phyloP scores from a whole-genome alignment of 2,888 invertebrate species.

The Andrena praecox region DNA sequence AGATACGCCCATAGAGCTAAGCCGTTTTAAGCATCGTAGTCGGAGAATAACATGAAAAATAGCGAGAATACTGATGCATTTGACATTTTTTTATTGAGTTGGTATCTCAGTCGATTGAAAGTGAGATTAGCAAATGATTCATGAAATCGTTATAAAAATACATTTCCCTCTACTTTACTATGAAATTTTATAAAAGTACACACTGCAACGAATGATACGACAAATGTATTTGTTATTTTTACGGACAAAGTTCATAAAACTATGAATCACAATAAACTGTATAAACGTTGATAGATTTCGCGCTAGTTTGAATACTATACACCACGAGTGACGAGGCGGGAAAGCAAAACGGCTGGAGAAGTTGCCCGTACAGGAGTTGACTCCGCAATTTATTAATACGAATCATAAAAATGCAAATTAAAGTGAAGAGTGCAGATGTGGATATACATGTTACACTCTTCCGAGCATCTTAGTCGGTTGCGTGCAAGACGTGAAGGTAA shows the following conservation, averaged over 20 bases:
- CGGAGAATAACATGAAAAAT: not conserved
- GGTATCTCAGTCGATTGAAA: not conserved
- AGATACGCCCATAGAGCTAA: not conserved
- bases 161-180: too few species aligned
- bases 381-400: not conserved
- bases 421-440: not conserved
- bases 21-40: not conserved
- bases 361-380: not conserved
- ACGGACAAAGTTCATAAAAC: not conserved
- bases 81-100: not conserved
- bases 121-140: not conserved
- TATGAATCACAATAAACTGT: not conserved
- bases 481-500: not conserved
- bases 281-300: not conserved
- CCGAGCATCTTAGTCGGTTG: not conserved
- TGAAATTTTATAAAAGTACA: too few species aligned
- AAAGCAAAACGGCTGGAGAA: not conserved
- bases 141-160: not conserved
- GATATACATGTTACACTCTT: constrained; percentile 10
- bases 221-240: not conserved
- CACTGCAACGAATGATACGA: too few species aligned
- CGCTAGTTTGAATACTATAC: not conserved
- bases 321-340: not conserved
- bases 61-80: not conserved
- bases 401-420: not conserved